A percentile compares a stretch with the other conserved stretches of the same genome.
phyloP scores from a whole-genome alignment of 1,140 invertebrate genomes.

The Acyrthosiphon pisum region DNA sequence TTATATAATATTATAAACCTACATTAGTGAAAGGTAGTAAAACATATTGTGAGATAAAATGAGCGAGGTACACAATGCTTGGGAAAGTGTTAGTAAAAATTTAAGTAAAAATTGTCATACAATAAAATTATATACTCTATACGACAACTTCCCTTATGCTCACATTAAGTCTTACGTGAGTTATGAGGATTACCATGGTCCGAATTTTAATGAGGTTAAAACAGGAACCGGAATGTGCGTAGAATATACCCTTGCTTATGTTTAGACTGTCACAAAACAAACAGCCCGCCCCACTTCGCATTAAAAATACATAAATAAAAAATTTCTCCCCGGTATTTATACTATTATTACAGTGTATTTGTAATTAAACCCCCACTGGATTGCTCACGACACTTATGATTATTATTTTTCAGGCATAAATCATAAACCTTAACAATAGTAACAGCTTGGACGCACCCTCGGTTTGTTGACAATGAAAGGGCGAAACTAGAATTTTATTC shows the following conservation, averaged over 20 bases:
- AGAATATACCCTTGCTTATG: constrained; percentile 17
- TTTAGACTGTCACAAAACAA: constrained; percentile 52
- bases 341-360: constrained; percentile 53
- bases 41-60: not conserved
- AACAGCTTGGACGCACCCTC: constrained; percentile 53
- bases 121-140: not conserved
- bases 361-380: constrained; percentile 52
- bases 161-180: not conserved
- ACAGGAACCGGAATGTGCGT: constrained; percentile 22
- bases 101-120: not conserved
- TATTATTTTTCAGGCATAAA: constrained; percentile 54
- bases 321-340: constrained; percentile 50
- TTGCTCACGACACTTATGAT: constrained; percentile 46
- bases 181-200: not conserved
- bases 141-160: not conserved
- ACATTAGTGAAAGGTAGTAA: not conserved
- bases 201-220: constrained; percentile 45
- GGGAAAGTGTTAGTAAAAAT: not conserved
- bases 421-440: constrained; percentile 50
- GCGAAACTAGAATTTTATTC: constrained; percentile 15
- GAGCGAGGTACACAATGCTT: too few species aligned
- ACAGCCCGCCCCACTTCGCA: constrained; percentile 30
- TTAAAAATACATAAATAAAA: constrained; percentile 57
- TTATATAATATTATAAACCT: not conserved
- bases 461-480: constrained; percentile 34